Base-by-base conservation (phyloP, 2,113 vertebrate genomes). In the Urocitellus parryii region DNA sequence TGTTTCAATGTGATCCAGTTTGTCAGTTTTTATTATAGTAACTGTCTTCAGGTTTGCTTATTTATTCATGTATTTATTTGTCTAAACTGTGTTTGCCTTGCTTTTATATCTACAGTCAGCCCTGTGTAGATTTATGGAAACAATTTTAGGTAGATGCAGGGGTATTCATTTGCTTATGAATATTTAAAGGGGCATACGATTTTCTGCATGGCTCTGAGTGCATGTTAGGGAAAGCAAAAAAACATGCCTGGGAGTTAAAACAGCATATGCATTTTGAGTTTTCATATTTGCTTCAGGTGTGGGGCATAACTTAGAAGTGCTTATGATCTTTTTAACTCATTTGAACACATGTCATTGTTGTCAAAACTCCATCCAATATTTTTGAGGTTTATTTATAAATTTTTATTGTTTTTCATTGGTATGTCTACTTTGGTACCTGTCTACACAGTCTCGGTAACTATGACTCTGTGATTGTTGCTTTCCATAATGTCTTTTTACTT, bases 271-370 rank as follows among this genome's bases (percentile, higher is more conserved):
- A 4, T 5, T 76, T n/a, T 53, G 14, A 18, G 51, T 34, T 72
- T 72, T 70, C 63, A 80, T 14, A 39, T 34, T 61, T 13, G 58
- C 67, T 86, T 83, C 74, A 22, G 1, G 5, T 34, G 20, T 22
- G 39, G 0, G 1, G 0, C n/a, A 29, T 2, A 63, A 29, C 58
- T 37, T 27, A 61, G 0, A 76, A 32, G 74, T 2, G 12, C 9
- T 89, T 83, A 72, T 78, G 29, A 65, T 37, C 32, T 81, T 85
- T 37, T 27, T 61, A 56, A 80, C 8, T 51, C 24, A 20, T 2
- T 42, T 9, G 34, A 25, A 34, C 20, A 51, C 12, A n/a, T n/a
- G 5, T 32, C 6, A 85, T 20, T 45, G 2, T 56, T 39, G 5
- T 37, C 42, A 34, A 63, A 78, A 58, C 0, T 39, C 10, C 1